Evolutionary conservation across 2,888 invertebrate species (phyloP).

Genomic region (Pachymerium ferrugineum): DNA sequence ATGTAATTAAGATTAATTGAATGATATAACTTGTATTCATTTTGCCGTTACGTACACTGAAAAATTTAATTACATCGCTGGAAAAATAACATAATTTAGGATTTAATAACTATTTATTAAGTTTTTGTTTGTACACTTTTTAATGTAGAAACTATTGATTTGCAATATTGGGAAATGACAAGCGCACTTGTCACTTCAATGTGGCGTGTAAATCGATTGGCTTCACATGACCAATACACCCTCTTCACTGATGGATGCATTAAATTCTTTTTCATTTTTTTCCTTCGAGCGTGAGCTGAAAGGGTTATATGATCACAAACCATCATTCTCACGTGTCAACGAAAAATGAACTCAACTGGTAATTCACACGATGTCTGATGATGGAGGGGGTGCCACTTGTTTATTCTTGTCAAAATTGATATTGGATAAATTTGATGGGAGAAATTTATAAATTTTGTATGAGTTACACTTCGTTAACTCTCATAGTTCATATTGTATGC

Average conservation of each 20-base stretch:
- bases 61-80: not conserved
- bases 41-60: not conserved
- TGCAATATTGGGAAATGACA: constrained; percentile 6
- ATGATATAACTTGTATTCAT: constrained; percentile 4
- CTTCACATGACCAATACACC: constrained; percentile 6
- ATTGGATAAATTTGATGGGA: not conserved
- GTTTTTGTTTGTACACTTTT: not conserved
- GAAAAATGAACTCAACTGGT: not conserved
- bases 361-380: too few relatives aligned
- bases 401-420: not conserved
- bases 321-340: constrained; percentile 14
- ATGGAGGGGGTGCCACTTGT: too few relatives aligned
- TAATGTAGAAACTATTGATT: not conserved
- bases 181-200: constrained; percentile 14
- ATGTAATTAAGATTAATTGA: constrained; percentile 12
- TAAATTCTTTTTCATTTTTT: not conserved
- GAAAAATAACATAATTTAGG: too few relatives aligned
- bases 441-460: too few relatives aligned
- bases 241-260: not conserved
- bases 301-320: not conserved
- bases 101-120: too few relatives aligned
- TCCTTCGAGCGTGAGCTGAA: not conserved
- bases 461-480: too few relatives aligned
- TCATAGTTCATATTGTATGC: too few relatives aligned
- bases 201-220: constrained; percentile 17